Percentiles rank a stretch among this genome's conserved stretches.
phyloP scores from a whole-genome alignment of 2,888 invertebrate species.

The Lithophane ornitopus region DNA sequence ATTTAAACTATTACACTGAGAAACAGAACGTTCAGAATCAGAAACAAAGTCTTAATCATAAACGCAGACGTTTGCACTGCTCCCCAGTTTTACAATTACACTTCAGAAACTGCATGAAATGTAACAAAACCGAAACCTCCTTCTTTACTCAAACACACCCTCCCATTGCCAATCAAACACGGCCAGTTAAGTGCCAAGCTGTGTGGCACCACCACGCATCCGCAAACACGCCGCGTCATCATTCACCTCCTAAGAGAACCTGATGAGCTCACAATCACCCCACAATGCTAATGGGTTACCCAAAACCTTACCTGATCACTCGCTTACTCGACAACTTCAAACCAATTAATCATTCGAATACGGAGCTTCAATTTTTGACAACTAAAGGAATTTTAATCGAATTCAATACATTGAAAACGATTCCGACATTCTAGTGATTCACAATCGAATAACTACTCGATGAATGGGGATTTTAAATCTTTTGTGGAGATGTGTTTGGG shows the following conservation, averaged over 20 bases:
- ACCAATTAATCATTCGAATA: slow-evolving; percentile 78
- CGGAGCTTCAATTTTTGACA: slow-evolving; percentile 72
- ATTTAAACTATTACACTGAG: neutral
- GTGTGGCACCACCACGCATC: slow-evolving; percentile 51
- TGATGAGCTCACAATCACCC: slow-evolving; percentile 72
- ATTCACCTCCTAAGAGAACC: slow-evolving; percentile 68
- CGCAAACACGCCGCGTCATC: slow-evolving; percentile 74
- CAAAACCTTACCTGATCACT: slow-evolving; percentile 70
- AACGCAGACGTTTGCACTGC: neutral
- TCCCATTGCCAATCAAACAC: slow-evolving; percentile 27
- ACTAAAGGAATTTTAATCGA: slow-evolving; percentile 73
- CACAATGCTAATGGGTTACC: slow-evolving; percentile 77
- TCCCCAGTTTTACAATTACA: neutral
- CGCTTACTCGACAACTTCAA: slow-evolving; percentile 73
- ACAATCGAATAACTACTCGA: slow-evolving; percentile 52
- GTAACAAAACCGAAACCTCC: neutral
- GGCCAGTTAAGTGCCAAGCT: slow-evolving; percentile 43
- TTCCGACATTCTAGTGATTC: slow-evolving; percentile 57
- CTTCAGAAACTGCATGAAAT: neutral
- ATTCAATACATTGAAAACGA: slow-evolving; percentile 64
- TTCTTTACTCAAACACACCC: slow-evolving; percentile 14
- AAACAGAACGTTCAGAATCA: neutral
- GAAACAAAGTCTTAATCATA: neutral
- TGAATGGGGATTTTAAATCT: slow-evolving; percentile 53
- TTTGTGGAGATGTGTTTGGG: slow-evolving; percentile 28